Evolutionary conservation across 2,888 invertebrate genomes (phyloP).

Genomic region (Fissipunctia ypsillon): DNA sequence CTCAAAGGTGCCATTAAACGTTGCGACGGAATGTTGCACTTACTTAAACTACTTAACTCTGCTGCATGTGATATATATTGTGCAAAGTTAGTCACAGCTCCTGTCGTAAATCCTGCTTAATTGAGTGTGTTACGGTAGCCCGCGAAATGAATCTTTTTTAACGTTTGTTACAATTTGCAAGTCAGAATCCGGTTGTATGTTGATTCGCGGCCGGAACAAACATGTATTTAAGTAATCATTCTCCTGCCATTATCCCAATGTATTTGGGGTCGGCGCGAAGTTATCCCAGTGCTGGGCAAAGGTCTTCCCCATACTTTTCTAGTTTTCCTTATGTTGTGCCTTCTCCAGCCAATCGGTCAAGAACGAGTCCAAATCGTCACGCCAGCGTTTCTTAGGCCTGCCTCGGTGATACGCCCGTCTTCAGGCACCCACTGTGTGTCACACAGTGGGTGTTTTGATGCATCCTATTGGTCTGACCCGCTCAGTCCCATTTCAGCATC

Average conservation of each 20-base stretch:
- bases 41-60: neutral
- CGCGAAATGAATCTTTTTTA: neutral
- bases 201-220: neutral
- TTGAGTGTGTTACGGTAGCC: neutral
- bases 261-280: too few relatives aligned
- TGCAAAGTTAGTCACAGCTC: constrained; percentile 1
- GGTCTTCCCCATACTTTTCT: too few relatives aligned
- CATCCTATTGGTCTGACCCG: too few relatives aligned
- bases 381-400: too few relatives aligned
- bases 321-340: too few relatives aligned
- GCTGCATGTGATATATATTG: neutral
- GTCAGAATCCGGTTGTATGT: neutral
- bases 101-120: neutral
- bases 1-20: neutral
- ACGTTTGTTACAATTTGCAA: neutral
- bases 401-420: too few relatives aligned
- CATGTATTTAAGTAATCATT: neutral
- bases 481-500: too few relatives aligned
- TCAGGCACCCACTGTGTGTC: too few relatives aligned
- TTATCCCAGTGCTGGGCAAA: too few relatives aligned
- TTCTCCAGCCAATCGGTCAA: too few relatives aligned
- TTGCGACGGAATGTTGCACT: neutral
- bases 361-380: too few relatives aligned
- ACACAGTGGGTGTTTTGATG: too few relatives aligned
- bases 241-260: neutral